These are phyloP conservation scores for Caenorhabditis imperialis DNA, from an alignment of 2,888 invertebrate genomes.

Conservation along the genomic window DNA sequence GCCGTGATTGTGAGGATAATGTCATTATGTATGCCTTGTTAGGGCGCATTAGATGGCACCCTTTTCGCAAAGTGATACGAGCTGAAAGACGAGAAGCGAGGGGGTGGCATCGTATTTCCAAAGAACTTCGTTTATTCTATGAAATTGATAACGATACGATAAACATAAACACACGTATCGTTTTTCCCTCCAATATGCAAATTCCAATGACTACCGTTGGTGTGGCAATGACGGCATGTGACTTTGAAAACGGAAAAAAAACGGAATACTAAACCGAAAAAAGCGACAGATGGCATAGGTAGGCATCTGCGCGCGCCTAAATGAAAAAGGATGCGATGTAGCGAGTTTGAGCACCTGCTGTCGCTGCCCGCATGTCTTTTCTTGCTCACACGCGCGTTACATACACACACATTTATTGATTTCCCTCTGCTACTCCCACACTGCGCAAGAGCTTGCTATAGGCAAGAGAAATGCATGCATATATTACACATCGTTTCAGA, in stretches of 20 bases:
- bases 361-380: slow-evolving; percentile 48
- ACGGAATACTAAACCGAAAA: slow-evolving; percentile 10
- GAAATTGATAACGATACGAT: no score
- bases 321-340: slow-evolving; percentile 50
- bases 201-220: no score
- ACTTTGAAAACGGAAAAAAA: background rate
- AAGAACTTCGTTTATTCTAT: no score
- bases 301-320: slow-evolving; percentile 41
- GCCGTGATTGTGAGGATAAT: slow-evolving; percentile 9
- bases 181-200: no score
- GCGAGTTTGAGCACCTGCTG: slow-evolving; percentile 57
- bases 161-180: slow-evolving; percentile 34
- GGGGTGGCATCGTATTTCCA: slow-evolving; percentile 21
- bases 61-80: slow-evolving; percentile 23
- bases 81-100: slow-evolving; percentile 35
- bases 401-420: slow-evolving; percentile 53
- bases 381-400: slow-evolving; percentile 47
- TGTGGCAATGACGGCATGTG: no score
- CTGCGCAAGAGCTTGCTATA: slow-evolving; percentile 21
- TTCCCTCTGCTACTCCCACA: slow-evolving; percentile 22
- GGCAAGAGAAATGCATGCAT: slow-evolving; percentile 51
- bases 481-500: slow-evolving; percentile 50
- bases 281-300: slow-evolving; percentile 28
- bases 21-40: slow-evolving; percentile 5
- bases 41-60: slow-evolving; percentile 1